Base-by-base conservation (phyloP, 2,888 invertebrate genomes). In the Agonopterix heracliana region DNA sequence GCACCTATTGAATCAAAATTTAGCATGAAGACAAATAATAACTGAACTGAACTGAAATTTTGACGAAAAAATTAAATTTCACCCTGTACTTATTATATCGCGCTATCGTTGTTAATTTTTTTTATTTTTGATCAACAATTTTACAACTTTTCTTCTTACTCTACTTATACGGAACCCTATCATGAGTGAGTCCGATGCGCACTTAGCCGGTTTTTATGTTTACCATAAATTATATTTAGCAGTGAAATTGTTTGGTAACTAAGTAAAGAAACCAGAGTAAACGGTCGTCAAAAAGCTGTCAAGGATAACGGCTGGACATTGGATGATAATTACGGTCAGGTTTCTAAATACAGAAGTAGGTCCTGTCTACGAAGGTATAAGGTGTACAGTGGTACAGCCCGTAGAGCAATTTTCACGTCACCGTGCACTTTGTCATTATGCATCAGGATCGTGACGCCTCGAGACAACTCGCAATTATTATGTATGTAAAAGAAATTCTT, bases 401-500 rank as follows among this genome's bases (percentile, higher is more conserved):
- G 77, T 74, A 74, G 71, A 77, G 80, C 78, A 88, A 88, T 88
- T 88, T 88, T 79, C 85, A 83, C 86, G 84, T 88, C 88, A 87
- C 78, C 77, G 74, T 73, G 76, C 79, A 86, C 82, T 87, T 87
- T 88, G 88, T 86, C 87, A 87, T 86, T 88, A 87, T 83, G 78
- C 81, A 81, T 81, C 86, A 78, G 83, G 78, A 81, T 87, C 86
- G 88, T 88, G 87, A 88, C 84, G 88, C 87, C 87, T 79, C 81
- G 71, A 86, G 85, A 88, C 85, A 84, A 81, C 81, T 84, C 73
- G 80, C 87, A 87, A 87, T 87, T 87, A 86, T 87, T 84, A 81
- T 84, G 84, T 87, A 84, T 88, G 85, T 87, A 79, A 85, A 87
- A 86, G 85, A 83, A 85, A 86, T 86, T 85, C 81, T 81, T 84